Base-by-base conservation (phyloP, 2,888 invertebrate genomes). In the Euzophera pinguis region DNA sequence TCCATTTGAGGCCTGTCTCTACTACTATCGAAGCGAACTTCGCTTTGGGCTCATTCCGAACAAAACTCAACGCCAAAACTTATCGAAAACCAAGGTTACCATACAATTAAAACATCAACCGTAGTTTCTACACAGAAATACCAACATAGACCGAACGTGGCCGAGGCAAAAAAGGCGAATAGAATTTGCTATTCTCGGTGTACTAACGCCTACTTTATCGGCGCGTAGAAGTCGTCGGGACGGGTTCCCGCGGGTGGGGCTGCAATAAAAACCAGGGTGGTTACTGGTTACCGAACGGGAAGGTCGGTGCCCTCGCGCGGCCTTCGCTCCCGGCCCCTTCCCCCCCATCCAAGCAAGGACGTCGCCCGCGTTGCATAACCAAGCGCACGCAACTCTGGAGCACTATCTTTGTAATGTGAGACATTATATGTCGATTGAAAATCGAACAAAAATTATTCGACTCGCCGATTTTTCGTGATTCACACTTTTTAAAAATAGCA, bases 321-420 rank as follows among this genome's bases (percentile, higher is more conserved):
- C 87, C 88, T 85, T 86, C 86, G 78, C 63, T 70, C 75, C 75
- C 67, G 69, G 71, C 67, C 70, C 71, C 71, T 69, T 69, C 68
- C 66, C 60, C 66, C 62, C 60, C 64, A 67, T 69, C 37, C 65
- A 62, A 61, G 73, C 81, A 89, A 88, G 88, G 88, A 86, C 88
- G 87, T 75, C 82, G 78, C 78, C 73, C 75, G 75, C 65, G 74
- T 88, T 88, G 84, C 88, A 85, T 88, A 88, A 88, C 82, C 78
- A 68, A 61, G 67, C 73, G 77, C 84, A 82, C 79, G 84, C 84
- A 81, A 80, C 67, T 58, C 65, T n/a, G n/a, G n/a, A n/a, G n/a
- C n/a, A n/a, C n/a, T n/a, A n/a, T n/a, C n/a, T n/a, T n/a, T n/a
- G n/a, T n/a, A n/a, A n/a, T n/a, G n/a, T n/a, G n/a, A n/a, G n/a